Evolutionary conservation across 2,797 vertebrate genomes (phyloP).

Genomic region (Neosilurus hyrtlii): DNA sequence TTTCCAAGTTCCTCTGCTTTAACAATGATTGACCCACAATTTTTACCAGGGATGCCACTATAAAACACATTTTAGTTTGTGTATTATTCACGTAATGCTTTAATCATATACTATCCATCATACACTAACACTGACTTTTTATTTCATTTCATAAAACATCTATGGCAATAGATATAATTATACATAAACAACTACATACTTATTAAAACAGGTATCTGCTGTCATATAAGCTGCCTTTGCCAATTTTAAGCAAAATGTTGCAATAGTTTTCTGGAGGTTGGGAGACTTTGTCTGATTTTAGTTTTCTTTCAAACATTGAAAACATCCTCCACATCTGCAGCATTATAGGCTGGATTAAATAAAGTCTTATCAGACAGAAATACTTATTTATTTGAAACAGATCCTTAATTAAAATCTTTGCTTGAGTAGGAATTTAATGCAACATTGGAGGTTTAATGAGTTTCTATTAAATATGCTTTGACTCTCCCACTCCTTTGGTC

Average conservation of each 20-base stretch:
- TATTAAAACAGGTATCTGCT: not conserved
- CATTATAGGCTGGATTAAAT: not conserved
- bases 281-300: not conserved
- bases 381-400: not conserved
- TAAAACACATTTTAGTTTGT: conserved; percentile 50
- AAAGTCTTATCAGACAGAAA: not conserved
- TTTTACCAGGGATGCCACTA: conserved; percentile 87
- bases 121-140: not conserved
- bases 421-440: not conserved
- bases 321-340: not conserved
- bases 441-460: not conserved
- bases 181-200: not conserved
- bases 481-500: not conserved
- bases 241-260: not conserved
- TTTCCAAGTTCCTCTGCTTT: conserved; percentile 91
- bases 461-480: not conserved
- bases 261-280: not conserved
- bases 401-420: not conserved
- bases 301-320: not conserved
- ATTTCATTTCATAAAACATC: not conserved
- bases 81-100: not conserved
- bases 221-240: not conserved
- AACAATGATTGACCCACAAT: conserved; percentile 88
- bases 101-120: not conserved
- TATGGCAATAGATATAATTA: not conserved